Conservation (phyloP, 1,140 invertebrate genomes). For the Bombus terrestris region DNA sequence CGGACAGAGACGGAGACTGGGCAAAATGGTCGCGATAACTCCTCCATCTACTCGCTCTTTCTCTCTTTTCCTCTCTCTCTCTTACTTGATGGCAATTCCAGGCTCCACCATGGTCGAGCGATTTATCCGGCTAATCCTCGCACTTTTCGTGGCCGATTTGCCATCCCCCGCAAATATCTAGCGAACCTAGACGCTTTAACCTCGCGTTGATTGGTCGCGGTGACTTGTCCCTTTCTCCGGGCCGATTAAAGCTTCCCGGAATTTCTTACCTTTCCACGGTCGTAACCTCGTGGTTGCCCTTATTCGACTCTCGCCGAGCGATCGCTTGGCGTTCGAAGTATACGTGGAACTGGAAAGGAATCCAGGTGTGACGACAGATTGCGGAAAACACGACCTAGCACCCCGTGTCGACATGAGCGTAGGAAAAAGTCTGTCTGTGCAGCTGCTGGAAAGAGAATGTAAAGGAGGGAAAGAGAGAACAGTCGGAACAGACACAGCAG, state of each 20-base stretch:
- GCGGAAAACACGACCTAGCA: background rate
- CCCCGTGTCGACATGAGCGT: too few relatives aligned
- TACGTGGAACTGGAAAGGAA: background rate
- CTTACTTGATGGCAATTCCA: conserved; percentile 46
- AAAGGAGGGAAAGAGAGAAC: background rate
- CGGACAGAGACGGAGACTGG: conserved; percentile 25
- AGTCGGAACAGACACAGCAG: conserved; percentile 13
- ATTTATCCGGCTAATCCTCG: conserved; percentile 74
- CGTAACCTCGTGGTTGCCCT: too few relatives aligned
- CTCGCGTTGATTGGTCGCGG: conserved; percentile 23
- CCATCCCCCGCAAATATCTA: conserved; percentile 52
- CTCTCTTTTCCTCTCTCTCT: background rate
- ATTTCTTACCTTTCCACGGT: background rate
- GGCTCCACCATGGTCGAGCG: conserved; percentile 26
- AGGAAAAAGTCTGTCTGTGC: background rate
- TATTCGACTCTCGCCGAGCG: background rate
- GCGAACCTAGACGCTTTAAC: conserved; percentile 5
- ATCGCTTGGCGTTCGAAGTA: background rate
- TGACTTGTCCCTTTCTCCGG: background rate
- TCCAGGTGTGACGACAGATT: conserved; percentile 23
- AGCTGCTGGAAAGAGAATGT: background rate
- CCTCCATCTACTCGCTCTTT: conserved; percentile 9
- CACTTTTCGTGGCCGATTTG: conserved; percentile 65
- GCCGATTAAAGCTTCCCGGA: background rate
- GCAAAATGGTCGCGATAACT: conserved; percentile 77